Evolutionary conservation across 2,113 vertebrate genomes (phyloP), one percentile per base, ranked within the genome.

Genomic region (Neogobius melanostomus): DNA sequence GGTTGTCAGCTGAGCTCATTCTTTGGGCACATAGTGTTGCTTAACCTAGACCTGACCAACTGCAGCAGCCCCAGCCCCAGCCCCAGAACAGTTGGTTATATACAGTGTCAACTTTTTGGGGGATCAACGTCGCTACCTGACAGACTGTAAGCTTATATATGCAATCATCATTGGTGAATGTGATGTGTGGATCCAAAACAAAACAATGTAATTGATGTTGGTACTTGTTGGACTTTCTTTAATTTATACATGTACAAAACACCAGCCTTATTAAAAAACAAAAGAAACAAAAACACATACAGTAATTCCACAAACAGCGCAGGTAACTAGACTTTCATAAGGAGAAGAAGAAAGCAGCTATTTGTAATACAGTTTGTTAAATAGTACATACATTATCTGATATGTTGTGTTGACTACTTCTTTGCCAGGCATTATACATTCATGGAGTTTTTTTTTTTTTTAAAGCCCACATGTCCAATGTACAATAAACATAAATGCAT

Each of bases 281-380:
- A 36, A 36, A 36, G 28, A 36, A 36, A 36, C 28, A 36, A 36
- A 36, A 36, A 59, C 21, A 59, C 42, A 60, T 14, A 64, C 44
- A 6, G 15, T 45, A 15, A 56, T 28, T 28, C 72, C 67, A 50
- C 21, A 72, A 74, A 71, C 14, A 56, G 53, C 52, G 44, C 51
- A 0, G 36, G n/a, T 8, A 79, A 68, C 8, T 43, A 42, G 65
- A n/a, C 79, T 16, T 71, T 16, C 36, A 50, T 61, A 49, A 21
- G 53, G 73, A 76, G 85, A 28, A 43, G 75, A 86, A 88, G 75
- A 87, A 86, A 86, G 79, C 79, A 74, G 68, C 72, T 74, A 82
- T 90, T 91, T 89, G 90, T 89, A 89, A 83, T 75, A 79, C 64
- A 64, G 67, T 82, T 87, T 73, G 80, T 79, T 77, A 85, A 85